Evolutionary conservation across 2,113 vertebrate genomes (phyloP), one percentile per base, ranked within the genome.

Genomic region (Syngnathus typhle): DNA sequence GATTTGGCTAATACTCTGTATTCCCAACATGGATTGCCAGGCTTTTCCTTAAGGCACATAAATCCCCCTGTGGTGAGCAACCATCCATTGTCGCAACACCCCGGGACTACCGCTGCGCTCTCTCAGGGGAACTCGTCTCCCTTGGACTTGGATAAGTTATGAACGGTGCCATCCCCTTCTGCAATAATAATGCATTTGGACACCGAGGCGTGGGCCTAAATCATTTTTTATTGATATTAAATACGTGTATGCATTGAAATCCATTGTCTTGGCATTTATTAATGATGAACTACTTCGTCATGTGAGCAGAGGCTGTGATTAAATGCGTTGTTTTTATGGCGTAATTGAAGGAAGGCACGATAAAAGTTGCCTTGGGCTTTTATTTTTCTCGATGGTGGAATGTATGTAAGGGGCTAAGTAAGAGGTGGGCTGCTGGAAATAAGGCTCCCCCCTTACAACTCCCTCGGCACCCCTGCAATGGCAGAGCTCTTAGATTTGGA

Each of bases 301-400:
- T 77, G 80, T 80, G 72, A 41, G 69, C 79, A 55, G 39, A 79
- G 77, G 72, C 64, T 77, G 75, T 86, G 82, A 88, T 88, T 87
- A 85, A 87, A 86, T 81, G 80, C 83, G 79, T 83, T 85, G 75
- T 85, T 89, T 87, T 88, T 60, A 78, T 8, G 67, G 67, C 62
- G 80, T 87, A 84, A 87, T 85, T 77, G 83, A 82, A 74, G 78
- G 61, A 71, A 69, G 82, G 70, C 72, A 73, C 71, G 77, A 83
- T 83, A 84, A 88, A 85, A 86, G 74, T 76, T 82, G 88, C 85
- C 80, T 18, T n/a, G 36, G 78, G 83, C 68, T 15, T 61, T 66
- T 39, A 36, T 54, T 11, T 23, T 49, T 59, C 59, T 55, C 60
- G 67, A 52, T 60, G 47, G 12, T 62, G 44, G 56, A 74, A 83